Percentiles rank a stretch among this genome's conserved stretches.
phyloP scores from a whole-genome alignment of 2,113 vertebrate species.

The Taurulus bubalis region DNA sequence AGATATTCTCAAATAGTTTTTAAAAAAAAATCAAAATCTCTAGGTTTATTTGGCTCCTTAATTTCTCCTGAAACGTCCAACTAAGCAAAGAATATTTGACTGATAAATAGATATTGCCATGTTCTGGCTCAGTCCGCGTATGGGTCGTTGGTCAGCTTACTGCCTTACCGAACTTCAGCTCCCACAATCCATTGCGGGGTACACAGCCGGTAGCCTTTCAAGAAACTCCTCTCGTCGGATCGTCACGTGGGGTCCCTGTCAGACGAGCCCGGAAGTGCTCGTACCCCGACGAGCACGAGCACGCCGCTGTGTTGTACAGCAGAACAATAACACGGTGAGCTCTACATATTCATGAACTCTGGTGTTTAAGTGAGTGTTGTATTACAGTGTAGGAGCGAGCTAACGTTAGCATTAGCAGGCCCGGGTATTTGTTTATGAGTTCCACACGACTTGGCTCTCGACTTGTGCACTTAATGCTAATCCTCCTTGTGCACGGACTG shows the following conservation, averaged over 20 bases:
- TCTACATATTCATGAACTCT: fast-evolving
- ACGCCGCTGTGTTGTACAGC: neutral
- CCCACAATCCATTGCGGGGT: constrained; percentile 38
- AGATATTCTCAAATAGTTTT: neutral
- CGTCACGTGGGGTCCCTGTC: neutral
- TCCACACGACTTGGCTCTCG: neutral
- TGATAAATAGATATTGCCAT: neutral
- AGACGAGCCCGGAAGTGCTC: neutral
- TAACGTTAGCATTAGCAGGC: constrained; percentile 2
- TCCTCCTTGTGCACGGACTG: neutral
- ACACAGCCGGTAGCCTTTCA: neutral
- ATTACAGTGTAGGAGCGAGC: neutral
- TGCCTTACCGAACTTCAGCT: neutral
- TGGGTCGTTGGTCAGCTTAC: neutral
- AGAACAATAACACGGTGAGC: constrained; percentile 15
- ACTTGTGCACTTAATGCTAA: neutral
- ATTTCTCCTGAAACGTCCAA: neutral
- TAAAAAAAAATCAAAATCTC: neutral
- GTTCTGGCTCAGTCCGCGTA: neutral
- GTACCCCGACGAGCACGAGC: fast-evolving
- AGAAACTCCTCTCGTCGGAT: no score
- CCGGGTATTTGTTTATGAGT: neutral
- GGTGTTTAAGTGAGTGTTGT: neutral
- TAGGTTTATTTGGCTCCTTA: neutral
- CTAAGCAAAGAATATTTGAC: neutral